Evolutionary conservation across 2,113 vertebrate genomes (phyloP), one percentile per base, ranked within the genome.

Genomic region (Capreolus pygargus): DNA sequence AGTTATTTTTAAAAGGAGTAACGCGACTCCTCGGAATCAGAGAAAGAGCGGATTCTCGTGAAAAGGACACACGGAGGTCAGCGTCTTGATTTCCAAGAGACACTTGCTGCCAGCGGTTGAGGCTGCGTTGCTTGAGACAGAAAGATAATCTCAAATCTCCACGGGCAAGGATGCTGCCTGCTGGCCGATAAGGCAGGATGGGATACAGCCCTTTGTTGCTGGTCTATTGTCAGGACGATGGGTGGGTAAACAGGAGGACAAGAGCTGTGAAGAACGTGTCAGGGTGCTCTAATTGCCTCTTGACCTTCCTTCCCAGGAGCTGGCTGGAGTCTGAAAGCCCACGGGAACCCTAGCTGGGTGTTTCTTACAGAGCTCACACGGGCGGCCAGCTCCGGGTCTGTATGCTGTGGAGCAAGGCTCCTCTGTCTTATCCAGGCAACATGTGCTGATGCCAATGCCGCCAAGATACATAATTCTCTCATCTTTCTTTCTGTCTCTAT

Each of bases 341-440:
- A 2, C 3, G 0, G 43, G 43, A 52, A 2, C 13, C 43, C 17
- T 5, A 9, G 15, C n/a, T 16, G 15, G 23, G 3, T n/a, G 12
- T 47, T 4, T 11, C 33, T 8, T 2, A 9, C 4, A 82, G 60
- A 36, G 15, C 7, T 78, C 39, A 36, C 52, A 2, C 21, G 0
- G 4, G 17, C 23, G 19, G 61, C 21, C 21, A 12, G 3, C 45
- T 47, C 74, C 5, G 3, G 8, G 12, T 33, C 61, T 39, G 2
- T 33, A 10, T 0, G n/a, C 7, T 28, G n/a, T 33, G 6, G 17
- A n/a, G 14, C 36, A 45, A 21, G 57, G 58, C n/a, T 39, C 5
- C 0, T 1, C 1, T 3, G 5, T 3, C n/a, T 7, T 28, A 16
- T 27, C 85, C 12, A 76, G 16, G 2, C 11, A 2, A 10, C 1